phyloP scores from a whole-genome alignment of 2,113 vertebrate genomes.

The Melanerpes formicivorus region DNA sequence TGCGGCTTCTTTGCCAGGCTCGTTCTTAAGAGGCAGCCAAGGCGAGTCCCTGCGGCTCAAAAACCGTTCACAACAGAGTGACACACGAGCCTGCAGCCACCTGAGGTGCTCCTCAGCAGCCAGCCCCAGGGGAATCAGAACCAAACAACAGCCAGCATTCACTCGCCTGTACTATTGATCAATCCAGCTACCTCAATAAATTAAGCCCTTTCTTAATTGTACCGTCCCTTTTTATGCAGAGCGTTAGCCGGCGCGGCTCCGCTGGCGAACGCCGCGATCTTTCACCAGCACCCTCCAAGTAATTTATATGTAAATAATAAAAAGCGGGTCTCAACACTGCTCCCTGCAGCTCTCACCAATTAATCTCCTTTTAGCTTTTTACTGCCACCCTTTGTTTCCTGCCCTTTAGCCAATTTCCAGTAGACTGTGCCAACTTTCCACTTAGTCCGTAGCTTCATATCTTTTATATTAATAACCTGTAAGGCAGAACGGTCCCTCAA shows the following conservation, averaged over 20 bases:
- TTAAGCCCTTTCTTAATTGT: slow-evolving; percentile 57
- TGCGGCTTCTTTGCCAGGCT: background rate
- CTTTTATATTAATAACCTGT: slow-evolving; percentile 67
- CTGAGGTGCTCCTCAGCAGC: slow-evolving; percentile 28
- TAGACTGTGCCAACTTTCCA: slow-evolving; percentile 74
- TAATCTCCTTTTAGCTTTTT: slow-evolving; percentile 76
- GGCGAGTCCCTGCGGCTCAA: background rate
- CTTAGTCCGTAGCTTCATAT: slow-evolving; percentile 54
- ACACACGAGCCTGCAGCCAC: background rate
- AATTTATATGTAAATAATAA: slow-evolving; percentile 79
- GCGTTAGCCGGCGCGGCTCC: slow-evolving; percentile 30
- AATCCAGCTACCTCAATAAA: slow-evolving; percentile 39
- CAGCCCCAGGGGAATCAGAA: background rate
- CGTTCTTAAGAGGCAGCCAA: background rate
- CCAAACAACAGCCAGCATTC: slow-evolving; percentile 18
- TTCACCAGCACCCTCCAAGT: slow-evolving; percentile 63
- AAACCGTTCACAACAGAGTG: background rate
- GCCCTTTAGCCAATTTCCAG: slow-evolving; percentile 74
- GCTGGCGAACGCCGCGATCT: slow-evolving; percentile 54
- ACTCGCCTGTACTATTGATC: background rate
- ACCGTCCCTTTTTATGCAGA: background rate
- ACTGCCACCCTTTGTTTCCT: slow-evolving; percentile 73
- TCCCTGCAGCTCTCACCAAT: slow-evolving; percentile 69
- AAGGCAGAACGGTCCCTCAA: slow-evolving; percentile 57
- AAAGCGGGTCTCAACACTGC: slow-evolving; percentile 60